These are phyloP conservation scores for Argynnis bischoffii DNA, from an alignment of 2,888 invertebrate species.

Conservation along the genomic window DNA sequence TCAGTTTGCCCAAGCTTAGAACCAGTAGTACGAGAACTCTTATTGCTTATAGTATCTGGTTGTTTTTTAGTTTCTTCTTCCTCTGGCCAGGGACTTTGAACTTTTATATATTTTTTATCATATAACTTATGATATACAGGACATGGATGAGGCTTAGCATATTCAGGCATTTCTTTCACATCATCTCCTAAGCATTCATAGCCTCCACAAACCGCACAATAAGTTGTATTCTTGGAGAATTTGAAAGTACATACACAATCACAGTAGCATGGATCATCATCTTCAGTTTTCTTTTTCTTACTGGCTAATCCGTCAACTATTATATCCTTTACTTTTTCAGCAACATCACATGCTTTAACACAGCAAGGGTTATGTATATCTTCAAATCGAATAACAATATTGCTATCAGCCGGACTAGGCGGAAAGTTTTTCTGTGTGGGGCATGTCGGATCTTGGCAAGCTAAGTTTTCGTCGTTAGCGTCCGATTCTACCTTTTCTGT, in stretches of 20 bases:
- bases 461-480: constrained; percentile 39
- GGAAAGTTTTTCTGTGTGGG: constrained; percentile 44
- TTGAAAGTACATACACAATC: constrained; percentile 72
- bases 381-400: constrained; percentile 58
- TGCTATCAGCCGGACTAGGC: constrained; percentile 70
- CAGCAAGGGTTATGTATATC: constrained; percentile 69
- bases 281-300: constrained; percentile 47
- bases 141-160: constrained; percentile 68
- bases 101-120: constrained; percentile 61
- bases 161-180: constrained; percentile 60
- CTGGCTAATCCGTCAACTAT: constrained; percentile 56
- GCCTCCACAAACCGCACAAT: constrained; percentile 72
- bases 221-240: constrained; percentile 67
- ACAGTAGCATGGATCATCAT: constrained; percentile 65
- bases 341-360: constrained; percentile 65
- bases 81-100: constrained; percentile 63
- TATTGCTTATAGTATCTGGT: constrained; percentile 47
- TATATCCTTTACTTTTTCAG: constrained; percentile 67
- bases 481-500: constrained; percentile 30
- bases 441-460: constrained; percentile 53
- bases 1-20: constrained; percentile 44
- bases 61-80: constrained; percentile 48
- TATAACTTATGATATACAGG: constrained; percentile 74
- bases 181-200: constrained; percentile 72
- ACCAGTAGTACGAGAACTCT: constrained; percentile 50